A percentile compares a stretch with the other conserved stretches of the same genome.
These are phyloP conservation scores for Elaphurus davidianus DNA, from an alignment of 2,113 vertebrate species.

Conservation along the genomic window DNA sequence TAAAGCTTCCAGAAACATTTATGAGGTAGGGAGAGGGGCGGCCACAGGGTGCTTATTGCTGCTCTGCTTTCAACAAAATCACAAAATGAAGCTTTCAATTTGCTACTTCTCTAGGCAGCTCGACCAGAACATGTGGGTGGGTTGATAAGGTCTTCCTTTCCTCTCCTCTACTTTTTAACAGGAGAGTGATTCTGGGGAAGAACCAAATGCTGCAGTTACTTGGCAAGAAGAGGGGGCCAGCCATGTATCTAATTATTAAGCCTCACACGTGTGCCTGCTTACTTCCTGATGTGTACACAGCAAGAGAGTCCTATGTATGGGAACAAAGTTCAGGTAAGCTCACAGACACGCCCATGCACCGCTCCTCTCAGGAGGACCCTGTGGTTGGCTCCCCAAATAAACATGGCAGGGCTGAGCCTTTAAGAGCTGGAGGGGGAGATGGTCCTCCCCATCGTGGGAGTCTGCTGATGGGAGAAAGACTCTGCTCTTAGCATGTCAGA, in stretches of 20 bases:
- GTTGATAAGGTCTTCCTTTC: neutral
- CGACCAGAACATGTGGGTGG: neutral
- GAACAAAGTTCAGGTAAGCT: neutral
- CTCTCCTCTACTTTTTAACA: neutral
- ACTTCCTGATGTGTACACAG: neutral
- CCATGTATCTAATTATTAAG: neutral
- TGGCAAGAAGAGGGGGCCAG: neutral
- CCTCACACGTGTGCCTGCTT: neutral
- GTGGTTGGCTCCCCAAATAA: neutral
- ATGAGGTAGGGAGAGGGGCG: neutral
- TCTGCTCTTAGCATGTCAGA: neutral
- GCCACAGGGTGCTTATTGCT: neutral
- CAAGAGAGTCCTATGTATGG: neutral
- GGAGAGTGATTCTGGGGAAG: neutral
- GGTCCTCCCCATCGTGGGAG: neutral
- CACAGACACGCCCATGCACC: neutral
- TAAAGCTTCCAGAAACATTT: neutral
- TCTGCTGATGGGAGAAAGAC: neutral
- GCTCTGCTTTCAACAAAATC: neutral
- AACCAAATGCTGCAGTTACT: neutral
- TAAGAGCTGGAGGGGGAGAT: neutral
- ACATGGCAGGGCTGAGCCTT: neutral
- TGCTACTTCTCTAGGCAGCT: neutral
- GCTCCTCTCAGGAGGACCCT: neutral
- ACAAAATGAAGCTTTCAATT: accelerated